phyloP scores from a whole-genome alignment of 2,797 vertebrate species.

The Cirrhinus molitorella region DNA sequence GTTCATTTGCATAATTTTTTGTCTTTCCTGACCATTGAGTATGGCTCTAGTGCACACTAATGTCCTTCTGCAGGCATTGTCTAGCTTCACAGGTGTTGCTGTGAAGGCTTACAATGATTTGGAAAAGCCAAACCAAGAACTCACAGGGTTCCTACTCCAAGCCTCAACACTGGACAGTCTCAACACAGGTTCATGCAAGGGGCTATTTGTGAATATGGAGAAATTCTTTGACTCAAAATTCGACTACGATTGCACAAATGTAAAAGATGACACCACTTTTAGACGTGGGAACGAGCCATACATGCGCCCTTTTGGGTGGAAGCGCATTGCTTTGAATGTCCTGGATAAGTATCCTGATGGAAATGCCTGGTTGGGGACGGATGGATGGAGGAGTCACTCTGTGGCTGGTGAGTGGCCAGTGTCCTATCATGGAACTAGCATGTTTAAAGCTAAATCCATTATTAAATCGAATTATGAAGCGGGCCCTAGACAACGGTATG shows the following conservation, averaged over 20 bases:
- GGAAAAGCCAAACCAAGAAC: constrained; percentile 8
- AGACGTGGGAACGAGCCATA: constrained; percentile 20
- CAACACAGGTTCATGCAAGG: not conserved
- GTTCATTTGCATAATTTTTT: not conserved
- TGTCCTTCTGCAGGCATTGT: not conserved
- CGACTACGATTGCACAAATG: constrained; percentile 41
- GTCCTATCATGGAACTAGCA: constrained; percentile 51
- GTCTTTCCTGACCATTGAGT: not conserved
- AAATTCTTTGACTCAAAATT: constrained; percentile 9
- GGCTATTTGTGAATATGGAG: not conserved
- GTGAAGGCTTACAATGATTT: constrained; percentile 1
- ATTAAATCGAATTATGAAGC: not conserved
- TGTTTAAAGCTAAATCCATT: constrained; percentile 5
- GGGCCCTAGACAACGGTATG: not conserved
- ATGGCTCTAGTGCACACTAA: not conserved
- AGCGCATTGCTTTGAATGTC: constrained; percentile 51
- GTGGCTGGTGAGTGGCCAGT: constrained; percentile 47
- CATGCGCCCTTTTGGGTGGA: constrained; percentile 30
- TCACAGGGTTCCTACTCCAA: not conserved
- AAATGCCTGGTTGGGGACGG: constrained; percentile 42
- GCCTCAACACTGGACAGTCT: not conserved
- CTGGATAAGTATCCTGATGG: constrained; percentile 51
- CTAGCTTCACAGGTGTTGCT: constrained; percentile 2
- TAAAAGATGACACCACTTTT: not conserved
- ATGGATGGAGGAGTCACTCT: constrained; percentile 31